Evolutionary conservation across 2,888 invertebrate species (phyloP).

Genomic region (Cremastinae sp.): DNA sequence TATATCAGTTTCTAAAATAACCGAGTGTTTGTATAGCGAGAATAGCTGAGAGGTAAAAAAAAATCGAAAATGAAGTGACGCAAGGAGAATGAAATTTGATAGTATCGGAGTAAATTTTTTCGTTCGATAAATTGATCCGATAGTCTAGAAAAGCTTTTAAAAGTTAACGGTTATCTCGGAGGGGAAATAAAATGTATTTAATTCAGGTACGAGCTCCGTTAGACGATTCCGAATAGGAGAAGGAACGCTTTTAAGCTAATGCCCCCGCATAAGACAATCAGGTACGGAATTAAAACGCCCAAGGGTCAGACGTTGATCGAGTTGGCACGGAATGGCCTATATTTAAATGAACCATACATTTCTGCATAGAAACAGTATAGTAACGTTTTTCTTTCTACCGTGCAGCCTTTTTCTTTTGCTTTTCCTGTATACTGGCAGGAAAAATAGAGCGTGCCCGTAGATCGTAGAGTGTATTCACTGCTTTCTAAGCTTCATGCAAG

Average conservation of each 20-base stretch:
- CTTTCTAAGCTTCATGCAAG: constrained; percentile 78
- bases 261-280: no score
- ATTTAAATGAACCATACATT: constrained; percentile 13
- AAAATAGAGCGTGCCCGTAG: constrained; percentile 62
- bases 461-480: constrained; percentile 71
- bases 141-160: constrained; percentile 44
- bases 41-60: constrained; percentile 5
- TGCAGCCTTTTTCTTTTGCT: background rate
- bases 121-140: constrained; percentile 2
- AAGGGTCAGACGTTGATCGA: constrained; percentile 5
- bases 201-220: background rate
- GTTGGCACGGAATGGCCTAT: constrained; percentile 26
- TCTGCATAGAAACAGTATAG: constrained; percentile 17
- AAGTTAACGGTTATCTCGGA: constrained; percentile 35
- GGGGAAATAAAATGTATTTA: constrained; percentile 16
- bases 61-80: background rate
- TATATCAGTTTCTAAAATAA: constrained; percentile 1
- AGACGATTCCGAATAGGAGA: constrained; percentile 51
- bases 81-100: background rate
- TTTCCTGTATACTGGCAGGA: constrained; percentile 47
- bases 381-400: constrained; percentile 30
- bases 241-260: constrained; percentile 3
- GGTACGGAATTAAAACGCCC: background rate
- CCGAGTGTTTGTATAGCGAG: constrained; percentile 29
- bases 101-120: no score